Evolutionary conservation across 1,140 invertebrate genomes (phyloP), one percentile per base, ranked within the genome.

Genomic region (Cryptotermes secundus): DNA sequence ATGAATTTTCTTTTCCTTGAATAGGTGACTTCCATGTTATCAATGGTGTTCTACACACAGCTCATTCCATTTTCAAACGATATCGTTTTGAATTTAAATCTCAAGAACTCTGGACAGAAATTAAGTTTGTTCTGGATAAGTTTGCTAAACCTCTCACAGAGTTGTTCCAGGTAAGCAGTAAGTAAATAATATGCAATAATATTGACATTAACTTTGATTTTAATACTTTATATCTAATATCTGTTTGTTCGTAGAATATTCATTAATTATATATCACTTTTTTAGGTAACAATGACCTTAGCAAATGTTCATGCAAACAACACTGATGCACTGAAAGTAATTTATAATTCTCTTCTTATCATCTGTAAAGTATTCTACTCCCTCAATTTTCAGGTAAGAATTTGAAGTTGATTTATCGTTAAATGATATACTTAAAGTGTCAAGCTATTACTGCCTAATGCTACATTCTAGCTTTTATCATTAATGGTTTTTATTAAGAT

Each of bases 291-390:
- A 22, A 95, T 99, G 92, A 94, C 95, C 86, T 90, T 99, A 42
- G 94, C 95, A 24, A 93, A 93, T 87, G 92, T 92, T 72, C 96
- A 98, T 89, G 93, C 93, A 22, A 93, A 93, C 87, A 97, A 98
- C 90, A 91, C 93, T 1, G 93, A 94, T 87, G 96, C 96, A 2
- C 90, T 99, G 16, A 95, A 95, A 89, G 93, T 98, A 22, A 97
- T 99, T 86, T 98, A 98, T 87, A 96, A 95, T 85, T 98, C 97
- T 0, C 90, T 99, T 80, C 93, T 96, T 34, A 91, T 98, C 3
- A 95, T 99, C n/a, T 95, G 95, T 86, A 99, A 99, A 92, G 96
- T 99, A 35, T 99, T 99, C 90, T 97, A 98, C 89, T 99, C 97
- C 6, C 92, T 99, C 9, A 99, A 99, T 90, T 97, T 93, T 87